A percentile compares a stretch with the other conserved stretches of the same genome.
Evolutionary conservation across 2,797 vertebrate genomes (phyloP).

Genomic region (Taeniopygia guttata): DNA sequence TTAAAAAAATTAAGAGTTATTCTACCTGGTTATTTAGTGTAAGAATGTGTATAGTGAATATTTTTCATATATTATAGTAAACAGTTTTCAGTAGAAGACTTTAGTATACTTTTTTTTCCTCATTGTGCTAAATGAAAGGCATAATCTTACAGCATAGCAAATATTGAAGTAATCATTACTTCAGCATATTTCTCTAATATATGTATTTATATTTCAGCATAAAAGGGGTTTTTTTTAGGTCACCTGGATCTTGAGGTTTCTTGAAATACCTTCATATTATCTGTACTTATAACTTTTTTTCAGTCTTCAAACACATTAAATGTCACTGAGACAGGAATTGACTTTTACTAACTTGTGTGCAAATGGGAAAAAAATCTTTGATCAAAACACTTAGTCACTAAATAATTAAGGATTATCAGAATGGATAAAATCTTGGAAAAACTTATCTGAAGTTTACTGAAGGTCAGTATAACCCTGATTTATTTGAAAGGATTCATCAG

Average conservation of each 20-base stretch:
- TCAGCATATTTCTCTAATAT: neutral
- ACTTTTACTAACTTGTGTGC: neutral
- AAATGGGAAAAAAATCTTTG: neutral
- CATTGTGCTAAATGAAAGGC: neutral
- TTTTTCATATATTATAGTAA: neutral
- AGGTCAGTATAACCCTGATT: neutral
- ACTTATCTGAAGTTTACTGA: neutral
- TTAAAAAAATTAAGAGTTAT: neutral
- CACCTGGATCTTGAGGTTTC: neutral
- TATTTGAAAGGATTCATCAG: neutral
- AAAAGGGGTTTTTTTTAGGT: rapidly evolving
- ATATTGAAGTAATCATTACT: neutral
- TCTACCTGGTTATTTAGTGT: neutral
- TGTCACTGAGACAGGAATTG: neutral
- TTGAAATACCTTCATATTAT: neutral
- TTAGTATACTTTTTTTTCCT: neutral
- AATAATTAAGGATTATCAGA: neutral
- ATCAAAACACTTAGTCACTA: neutral
- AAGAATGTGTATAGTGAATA: neutral
- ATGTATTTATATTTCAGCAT: neutral
- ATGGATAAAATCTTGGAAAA: neutral
- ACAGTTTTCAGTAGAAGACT: neutral
- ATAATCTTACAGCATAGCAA: neutral
- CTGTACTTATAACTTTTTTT: neutral
- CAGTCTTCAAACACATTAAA: neutral